Conservation (phyloP, 2,113 vertebrate species). For the Callipepla californica region DNA sequence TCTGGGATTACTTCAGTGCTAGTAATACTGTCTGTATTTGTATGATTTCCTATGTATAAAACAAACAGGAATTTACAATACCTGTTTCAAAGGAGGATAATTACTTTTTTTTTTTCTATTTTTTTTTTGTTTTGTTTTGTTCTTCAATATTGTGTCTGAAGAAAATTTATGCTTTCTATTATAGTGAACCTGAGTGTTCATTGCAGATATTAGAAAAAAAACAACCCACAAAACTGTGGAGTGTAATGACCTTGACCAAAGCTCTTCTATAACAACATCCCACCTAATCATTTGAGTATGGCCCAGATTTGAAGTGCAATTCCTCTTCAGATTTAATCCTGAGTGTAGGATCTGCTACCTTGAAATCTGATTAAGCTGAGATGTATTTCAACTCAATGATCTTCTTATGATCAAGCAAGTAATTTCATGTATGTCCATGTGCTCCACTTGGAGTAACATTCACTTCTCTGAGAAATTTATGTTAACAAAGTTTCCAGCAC, state of each 20-base stretch:
- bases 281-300: background rate
- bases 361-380: background rate
- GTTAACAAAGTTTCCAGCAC: background rate
- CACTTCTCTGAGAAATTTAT: background rate
- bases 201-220: background rate
- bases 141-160: background rate
- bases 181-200: background rate
- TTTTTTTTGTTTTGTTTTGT: background rate
- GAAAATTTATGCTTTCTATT: background rate
- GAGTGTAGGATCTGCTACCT: background rate
- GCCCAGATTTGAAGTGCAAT: background rate
- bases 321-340: constrained; percentile 5
- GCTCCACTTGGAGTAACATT: constrained; percentile 11
- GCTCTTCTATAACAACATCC: background rate
- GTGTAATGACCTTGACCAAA: background rate
- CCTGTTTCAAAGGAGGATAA: background rate
- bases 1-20: background rate
- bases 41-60: background rate
- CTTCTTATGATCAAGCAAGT: background rate
- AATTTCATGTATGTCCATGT: background rate
- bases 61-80: background rate
- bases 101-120: background rate
- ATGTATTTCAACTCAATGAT: background rate
- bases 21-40: background rate
- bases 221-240: background rate